Evolutionary conservation across 1,140 invertebrate genomes (phyloP).

Genomic region (Theocolax elegans): DNA sequence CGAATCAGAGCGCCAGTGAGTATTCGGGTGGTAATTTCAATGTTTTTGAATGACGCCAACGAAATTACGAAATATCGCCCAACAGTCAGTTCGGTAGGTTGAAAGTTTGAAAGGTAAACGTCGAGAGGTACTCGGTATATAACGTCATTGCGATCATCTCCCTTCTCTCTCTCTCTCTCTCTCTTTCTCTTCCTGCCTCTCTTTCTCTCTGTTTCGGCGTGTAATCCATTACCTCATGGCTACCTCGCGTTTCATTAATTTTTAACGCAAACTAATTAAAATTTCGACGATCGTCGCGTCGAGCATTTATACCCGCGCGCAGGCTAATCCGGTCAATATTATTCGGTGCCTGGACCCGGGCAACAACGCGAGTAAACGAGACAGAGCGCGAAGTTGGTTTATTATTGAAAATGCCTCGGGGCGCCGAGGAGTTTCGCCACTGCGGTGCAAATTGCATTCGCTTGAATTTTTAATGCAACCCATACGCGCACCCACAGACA

Average conservation of each 20-base stretch:
- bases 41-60: slow-evolving; percentile 18
- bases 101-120: slow-evolving; percentile 23
- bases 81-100: background rate
- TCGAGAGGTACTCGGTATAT: background rate
- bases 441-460: background rate
- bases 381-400: background rate
- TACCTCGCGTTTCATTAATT: background rate
- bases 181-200: background rate
- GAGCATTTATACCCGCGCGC: background rate
- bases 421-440: background rate
- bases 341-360: background rate
- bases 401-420: slow-evolving; percentile 1
- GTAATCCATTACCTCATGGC: slow-evolving; percentile 21
- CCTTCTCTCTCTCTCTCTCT: too few species aligned
- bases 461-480: slow-evolving; percentile 14
- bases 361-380: background rate
- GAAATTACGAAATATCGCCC: slow-evolving; percentile 18
- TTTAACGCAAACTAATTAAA: slow-evolving; percentile 32
- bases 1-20: too few species aligned
- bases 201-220: background rate
- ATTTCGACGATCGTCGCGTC: slow-evolving; percentile 11
- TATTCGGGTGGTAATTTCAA: too few species aligned
- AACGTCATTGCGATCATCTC: background rate
- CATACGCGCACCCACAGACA: background rate
- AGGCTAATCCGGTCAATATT: background rate